Conservation (phyloP, 53 echinoderm and acorn worm genomes). For the Paelopatides confundens region DNA sequence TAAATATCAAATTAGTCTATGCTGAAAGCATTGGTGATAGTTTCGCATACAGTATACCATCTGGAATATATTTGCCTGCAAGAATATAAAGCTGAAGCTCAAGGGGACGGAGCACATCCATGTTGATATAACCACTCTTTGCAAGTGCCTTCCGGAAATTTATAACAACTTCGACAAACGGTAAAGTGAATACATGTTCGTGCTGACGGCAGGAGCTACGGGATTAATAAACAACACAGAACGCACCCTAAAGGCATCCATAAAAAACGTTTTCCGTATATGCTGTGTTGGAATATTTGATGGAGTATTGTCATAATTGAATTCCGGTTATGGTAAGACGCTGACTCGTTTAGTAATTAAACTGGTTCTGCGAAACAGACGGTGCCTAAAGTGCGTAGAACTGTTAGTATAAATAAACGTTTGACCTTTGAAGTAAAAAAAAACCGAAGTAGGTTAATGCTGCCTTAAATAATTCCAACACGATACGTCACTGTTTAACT, state of each 20-base stretch:
- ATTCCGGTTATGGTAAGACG: not conserved
- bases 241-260: slow-evolving; percentile 35
- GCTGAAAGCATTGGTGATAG: too few relatives aligned
- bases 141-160: not conserved
- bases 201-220: not conserved
- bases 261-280: not conserved
- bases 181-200: not conserved
- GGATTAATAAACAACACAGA: slow-evolving; percentile 31
- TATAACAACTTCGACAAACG: not conserved
- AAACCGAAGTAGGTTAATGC: not conserved
- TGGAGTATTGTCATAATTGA: not conserved
- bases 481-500: too few relatives aligned
- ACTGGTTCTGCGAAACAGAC: not conserved
- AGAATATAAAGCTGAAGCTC: not conserved
- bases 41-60: not conserved
- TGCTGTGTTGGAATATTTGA: not conserved
- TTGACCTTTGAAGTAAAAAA: not conserved
- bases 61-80: not conserved
- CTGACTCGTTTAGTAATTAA: not conserved
- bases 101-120: not conserved
- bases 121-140: not conserved
- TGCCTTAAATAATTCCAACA: not conserved
- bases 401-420: not conserved
- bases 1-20: too few relatives aligned
- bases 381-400: not conserved